phyloP scores from a whole-genome alignment of 1,140 invertebrate genomes.

The Bombus sylvicola region DNA sequence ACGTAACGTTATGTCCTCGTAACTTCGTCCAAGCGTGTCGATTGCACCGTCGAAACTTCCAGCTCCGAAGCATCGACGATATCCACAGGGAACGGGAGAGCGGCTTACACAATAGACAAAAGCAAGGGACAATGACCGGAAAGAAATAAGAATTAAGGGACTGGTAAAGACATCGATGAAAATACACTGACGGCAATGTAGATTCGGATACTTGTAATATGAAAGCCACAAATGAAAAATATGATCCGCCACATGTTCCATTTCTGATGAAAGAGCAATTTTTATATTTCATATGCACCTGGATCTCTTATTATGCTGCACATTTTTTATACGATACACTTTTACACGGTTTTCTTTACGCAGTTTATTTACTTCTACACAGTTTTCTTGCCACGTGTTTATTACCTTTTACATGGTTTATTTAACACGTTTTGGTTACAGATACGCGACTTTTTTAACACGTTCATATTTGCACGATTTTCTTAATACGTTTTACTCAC shows the following conservation, averaged over 20 bases:
- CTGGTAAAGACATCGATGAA: not conserved
- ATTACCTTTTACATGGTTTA: not conserved
- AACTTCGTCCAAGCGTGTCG: constrained; percentile 68
- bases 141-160: not conserved
- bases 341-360: not conserved
- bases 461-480: not conserved
- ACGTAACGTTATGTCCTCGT: constrained; percentile 72
- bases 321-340: not conserved
- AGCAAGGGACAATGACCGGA: not conserved
- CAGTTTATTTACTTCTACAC: not conserved
- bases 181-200: no score
- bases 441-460: no score
- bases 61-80: constrained; percentile 32
- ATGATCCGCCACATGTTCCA: no score
- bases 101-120: not conserved
- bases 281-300: not conserved
- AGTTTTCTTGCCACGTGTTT: not conserved
- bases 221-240: no score
- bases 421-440: not conserved
- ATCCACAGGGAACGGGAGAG: not conserved
- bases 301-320: not conserved
- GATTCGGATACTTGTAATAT: no score
- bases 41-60: constrained; percentile 63
- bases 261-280: no score
- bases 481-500: not conserved